Conservation (phyloP, 2,113 vertebrate genomes). For the Motacilla tschutschensis region DNA sequence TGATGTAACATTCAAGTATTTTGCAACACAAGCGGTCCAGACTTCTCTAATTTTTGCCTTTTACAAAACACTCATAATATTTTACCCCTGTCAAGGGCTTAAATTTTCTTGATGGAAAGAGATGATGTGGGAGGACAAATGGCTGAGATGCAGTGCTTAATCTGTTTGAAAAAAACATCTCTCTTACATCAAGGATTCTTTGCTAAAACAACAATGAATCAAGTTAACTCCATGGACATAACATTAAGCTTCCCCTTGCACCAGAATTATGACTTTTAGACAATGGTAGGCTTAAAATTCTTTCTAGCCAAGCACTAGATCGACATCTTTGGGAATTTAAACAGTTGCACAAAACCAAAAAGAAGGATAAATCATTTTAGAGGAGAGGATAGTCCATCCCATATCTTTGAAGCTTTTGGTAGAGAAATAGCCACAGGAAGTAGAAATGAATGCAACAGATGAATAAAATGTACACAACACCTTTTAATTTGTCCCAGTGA, state of each 20-base stretch:
- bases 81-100: not conserved
- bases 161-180: not conserved
- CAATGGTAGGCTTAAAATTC: not conserved
- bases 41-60: not conserved
- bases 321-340: not conserved
- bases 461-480: not conserved
- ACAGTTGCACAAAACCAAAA: not conserved
- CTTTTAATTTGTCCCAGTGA: not conserved
- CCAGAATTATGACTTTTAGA: not conserved
- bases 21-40: not conserved
- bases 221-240: not conserved
- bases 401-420: not conserved
- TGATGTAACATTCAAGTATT: not conserved
- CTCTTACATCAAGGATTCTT: not conserved
- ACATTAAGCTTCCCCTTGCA: not conserved
- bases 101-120: not conserved
- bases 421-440: not conserved
- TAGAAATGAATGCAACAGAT: not conserved
- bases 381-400: not conserved
- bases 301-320: not conserved
- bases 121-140: not conserved
- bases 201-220: not conserved
- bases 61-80: not conserved
- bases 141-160: not conserved
- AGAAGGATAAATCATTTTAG: not conserved